Percentiles rank a stretch among this genome's conserved stretches.
These are phyloP conservation scores for Endotricha flammealis DNA, from an alignment of 2,888 invertebrate genomes.

Conservation along the genomic window DNA sequence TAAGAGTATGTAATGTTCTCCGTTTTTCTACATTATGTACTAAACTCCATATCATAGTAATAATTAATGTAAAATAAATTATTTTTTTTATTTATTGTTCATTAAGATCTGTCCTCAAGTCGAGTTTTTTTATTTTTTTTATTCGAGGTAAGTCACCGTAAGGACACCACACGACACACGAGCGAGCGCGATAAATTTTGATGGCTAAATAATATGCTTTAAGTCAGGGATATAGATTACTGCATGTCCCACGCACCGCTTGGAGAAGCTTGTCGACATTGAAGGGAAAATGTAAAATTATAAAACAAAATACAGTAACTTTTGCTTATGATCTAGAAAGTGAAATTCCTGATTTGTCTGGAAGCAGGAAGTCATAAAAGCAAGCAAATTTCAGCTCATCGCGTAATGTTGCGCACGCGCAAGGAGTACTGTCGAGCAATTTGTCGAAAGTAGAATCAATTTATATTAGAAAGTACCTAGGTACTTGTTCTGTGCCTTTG, in stretches of 20 bases:
- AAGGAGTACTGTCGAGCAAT: conserved; percentile 42
- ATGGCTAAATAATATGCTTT: no score
- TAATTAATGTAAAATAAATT: background rate
- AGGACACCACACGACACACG: no score
- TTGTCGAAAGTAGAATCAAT: conserved; percentile 73
- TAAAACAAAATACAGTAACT: conserved; percentile 1
- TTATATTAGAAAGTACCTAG: conserved; percentile 73
- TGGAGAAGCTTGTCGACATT: no score
- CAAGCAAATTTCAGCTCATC: conserved; percentile 50
- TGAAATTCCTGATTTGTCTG: conserved; percentile 9
- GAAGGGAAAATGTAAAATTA: no score
- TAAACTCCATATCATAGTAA: no score
- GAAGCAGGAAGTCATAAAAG: conserved; percentile 36
- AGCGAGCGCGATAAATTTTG: no score
- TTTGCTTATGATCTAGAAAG: conserved; percentile 10
- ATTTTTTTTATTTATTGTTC: background rate
- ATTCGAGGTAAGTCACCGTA: no score
- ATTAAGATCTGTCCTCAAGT: background rate
- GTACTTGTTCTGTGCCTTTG: conserved; percentile 43
- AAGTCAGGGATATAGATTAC: no score
- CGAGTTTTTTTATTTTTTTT: no score
- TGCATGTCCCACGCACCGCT: no score
- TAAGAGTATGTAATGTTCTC: no score
- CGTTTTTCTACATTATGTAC: no score
- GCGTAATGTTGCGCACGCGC: conserved; percentile 33